Evolutionary conservation across 2,113 vertebrate genomes (phyloP), one percentile per base, ranked within the genome.

Genomic region (Microcebus murinus): DNA sequence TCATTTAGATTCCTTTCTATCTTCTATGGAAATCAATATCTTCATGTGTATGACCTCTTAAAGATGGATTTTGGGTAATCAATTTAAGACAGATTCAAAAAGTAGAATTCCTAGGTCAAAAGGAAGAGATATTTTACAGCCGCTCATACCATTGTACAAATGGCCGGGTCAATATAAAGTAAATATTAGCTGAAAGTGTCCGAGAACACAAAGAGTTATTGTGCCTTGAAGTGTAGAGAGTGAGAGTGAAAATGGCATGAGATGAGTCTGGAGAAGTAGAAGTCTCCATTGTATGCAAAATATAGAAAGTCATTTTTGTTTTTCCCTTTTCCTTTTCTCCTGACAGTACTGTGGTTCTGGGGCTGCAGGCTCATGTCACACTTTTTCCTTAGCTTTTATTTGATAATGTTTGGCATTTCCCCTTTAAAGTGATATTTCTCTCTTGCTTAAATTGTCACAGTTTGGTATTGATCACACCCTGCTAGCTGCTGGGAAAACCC

Each of bases 371-470:
- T 74, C 10, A 50, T 31, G 50, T 73, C 84, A 36, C 14, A 31
- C 29, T 34, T 82, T 42, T 90, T 82, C 67, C 76, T 89, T 45
- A 86, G 90, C 36, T 92, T 93, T 71, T 81, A 70, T 91, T 95
- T 97, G 34, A 48, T 71, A 42, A 57, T 84, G 23, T 76, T 97
- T 96, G 96, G n/a, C 90, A 77, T 95, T 96, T 92, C 70, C 91
- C 95, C 80, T 96, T 96, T 55, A 65, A 87, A 87, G 65, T 77
- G 63, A n/a, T 95, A 61, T 70, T 94, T 97, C 59, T 77, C 39
- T 36, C 73, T 59, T 73, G n/a, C 76, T 81, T 83, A 76, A 74
- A 59, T 90, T 90, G 81, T 82, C 85, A 93, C 79, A 81, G 81
- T 87, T 92, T 92, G 45, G 70, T 92, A 80, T 67, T 45, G 57